Conservation (phyloP, 1,140 invertebrate species). For the Octopus bimaculoides region DNA sequence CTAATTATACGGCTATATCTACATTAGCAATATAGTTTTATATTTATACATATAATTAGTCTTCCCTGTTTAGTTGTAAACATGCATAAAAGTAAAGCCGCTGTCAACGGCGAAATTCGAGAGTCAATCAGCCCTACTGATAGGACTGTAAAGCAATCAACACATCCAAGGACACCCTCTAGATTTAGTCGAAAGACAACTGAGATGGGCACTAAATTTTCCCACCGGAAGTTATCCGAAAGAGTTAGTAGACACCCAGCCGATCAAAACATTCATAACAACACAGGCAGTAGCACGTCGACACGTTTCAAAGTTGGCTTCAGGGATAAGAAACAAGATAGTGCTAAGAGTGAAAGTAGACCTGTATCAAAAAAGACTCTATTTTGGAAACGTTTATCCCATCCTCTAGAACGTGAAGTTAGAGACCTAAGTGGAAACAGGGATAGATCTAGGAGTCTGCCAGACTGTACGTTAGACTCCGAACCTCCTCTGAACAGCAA, state of each 20-base stretch:
- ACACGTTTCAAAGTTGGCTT: not conserved
- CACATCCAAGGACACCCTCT: not conserved
- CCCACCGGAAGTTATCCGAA: conserved; percentile 5
- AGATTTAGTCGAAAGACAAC: not conserved
- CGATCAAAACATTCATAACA: not conserved
- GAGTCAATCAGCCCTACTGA: not conserved
- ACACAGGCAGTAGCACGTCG: not conserved
- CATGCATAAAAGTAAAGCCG: conserved; percentile 5
- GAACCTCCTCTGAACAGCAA: not conserved
- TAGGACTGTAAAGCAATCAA: not conserved
- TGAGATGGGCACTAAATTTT: not conserved
- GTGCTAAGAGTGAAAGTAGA: not conserved
- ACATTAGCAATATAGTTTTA: not conserved
- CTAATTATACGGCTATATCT: not conserved
- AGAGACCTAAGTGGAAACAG: not conserved
- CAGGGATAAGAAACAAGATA: not conserved
- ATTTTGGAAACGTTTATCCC: conserved; percentile 1
- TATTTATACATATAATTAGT: not conserved
- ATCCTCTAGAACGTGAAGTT: conserved; percentile 1
- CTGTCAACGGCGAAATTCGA: conserved; percentile 12
- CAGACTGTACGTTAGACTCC: not conserved
- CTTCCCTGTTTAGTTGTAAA: not conserved
- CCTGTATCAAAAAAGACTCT: not conserved
- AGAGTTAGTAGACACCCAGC: not conserved
- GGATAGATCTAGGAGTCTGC: conserved; percentile 12